A percentile compares a stretch with the other conserved stretches of the same genome.
phyloP scores from a whole-genome alignment of 2,888 invertebrate genomes.

The Latrodectus hesperus region DNA sequence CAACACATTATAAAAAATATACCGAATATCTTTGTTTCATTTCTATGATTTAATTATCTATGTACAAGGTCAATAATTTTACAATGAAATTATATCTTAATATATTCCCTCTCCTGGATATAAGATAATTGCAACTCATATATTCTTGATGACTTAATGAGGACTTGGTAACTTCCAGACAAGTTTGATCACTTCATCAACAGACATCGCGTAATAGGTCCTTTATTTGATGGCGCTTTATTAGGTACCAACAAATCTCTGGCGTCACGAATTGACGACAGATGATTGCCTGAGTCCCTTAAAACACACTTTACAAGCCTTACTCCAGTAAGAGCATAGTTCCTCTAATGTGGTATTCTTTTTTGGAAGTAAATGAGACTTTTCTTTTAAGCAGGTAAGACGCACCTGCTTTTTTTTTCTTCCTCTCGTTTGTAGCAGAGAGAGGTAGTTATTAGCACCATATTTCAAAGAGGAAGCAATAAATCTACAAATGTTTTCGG shows the following conservation, averaged over 20 bases:
- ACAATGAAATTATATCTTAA: too few relatives aligned
- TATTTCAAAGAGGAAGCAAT: constrained; percentile 60
- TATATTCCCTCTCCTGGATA: too few relatives aligned
- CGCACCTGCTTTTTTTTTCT: constrained; percentile 41
- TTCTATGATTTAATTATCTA: too few relatives aligned
- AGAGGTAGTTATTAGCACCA: constrained; percentile 54
- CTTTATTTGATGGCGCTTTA: constrained; percentile 5
- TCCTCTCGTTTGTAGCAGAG: not conserved
- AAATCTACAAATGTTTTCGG: constrained; percentile 44
- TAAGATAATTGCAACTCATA: too few relatives aligned
- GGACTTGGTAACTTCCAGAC: too few relatives aligned
- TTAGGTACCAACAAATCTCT: constrained; percentile 17
- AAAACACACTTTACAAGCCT: constrained; percentile 13
- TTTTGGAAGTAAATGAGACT: constrained; percentile 2
- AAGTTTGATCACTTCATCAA: too few relatives aligned
- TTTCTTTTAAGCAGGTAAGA: constrained; percentile 10
- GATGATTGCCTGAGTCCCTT: constrained; percentile 22
- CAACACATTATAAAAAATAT: too few relatives aligned
- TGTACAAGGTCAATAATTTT: too few relatives aligned
- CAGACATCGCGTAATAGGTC: not conserved
- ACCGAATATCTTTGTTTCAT: too few relatives aligned
- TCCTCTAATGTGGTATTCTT: not conserved
- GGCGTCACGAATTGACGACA: constrained; percentile 29
- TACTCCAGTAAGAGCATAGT: not conserved
- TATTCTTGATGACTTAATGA: too few relatives aligned